Evolutionary conservation across 2,888 invertebrate genomes (phyloP).

Genomic region (Drosophila limbata): DNA sequence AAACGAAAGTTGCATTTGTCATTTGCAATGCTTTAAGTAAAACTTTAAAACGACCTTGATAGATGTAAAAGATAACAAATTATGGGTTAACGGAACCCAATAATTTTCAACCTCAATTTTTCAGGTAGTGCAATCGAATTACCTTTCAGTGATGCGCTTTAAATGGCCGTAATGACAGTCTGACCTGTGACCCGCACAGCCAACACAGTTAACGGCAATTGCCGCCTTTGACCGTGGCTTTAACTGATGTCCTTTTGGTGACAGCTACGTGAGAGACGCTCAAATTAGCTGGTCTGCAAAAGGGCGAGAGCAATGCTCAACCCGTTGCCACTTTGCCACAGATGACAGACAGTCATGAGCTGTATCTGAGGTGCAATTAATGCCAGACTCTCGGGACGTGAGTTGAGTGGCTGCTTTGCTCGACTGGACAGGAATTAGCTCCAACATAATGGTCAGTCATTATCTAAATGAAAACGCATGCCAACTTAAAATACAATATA

Average conservation of each 20-base stretch:
- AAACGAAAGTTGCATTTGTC: too few relatives aligned
- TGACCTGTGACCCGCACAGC: background rate
- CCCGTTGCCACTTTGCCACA: constrained; percentile 34
- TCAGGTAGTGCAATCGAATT: too few relatives aligned
- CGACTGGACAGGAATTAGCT: constrained; percentile 40
- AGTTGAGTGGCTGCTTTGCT: constrained; percentile 30
- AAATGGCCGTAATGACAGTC: background rate
- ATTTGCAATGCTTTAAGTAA: too few relatives aligned
- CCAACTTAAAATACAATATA: background rate
- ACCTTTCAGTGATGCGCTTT: constrained; percentile 1
- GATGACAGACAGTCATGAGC: constrained; percentile 27
- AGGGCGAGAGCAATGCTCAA: constrained; percentile 16
- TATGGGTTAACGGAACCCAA: too few relatives aligned
- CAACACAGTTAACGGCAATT: background rate
- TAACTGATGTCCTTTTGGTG: constrained; percentile 26
- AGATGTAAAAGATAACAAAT: too few relatives aligned
- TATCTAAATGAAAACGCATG: background rate
- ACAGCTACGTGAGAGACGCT: constrained; percentile 39
- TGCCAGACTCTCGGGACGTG: constrained; percentile 13
- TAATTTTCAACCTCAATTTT: too few relatives aligned
- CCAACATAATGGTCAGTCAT: background rate
- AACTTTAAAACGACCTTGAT: too few relatives aligned
- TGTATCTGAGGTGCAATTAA: constrained; percentile 60
- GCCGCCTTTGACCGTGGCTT: constrained; percentile 9
- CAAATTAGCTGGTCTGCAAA: constrained; percentile 18